Conservation (phyloP, 2,113 vertebrate genomes). For the Tachysurus fulvidraco region DNA sequence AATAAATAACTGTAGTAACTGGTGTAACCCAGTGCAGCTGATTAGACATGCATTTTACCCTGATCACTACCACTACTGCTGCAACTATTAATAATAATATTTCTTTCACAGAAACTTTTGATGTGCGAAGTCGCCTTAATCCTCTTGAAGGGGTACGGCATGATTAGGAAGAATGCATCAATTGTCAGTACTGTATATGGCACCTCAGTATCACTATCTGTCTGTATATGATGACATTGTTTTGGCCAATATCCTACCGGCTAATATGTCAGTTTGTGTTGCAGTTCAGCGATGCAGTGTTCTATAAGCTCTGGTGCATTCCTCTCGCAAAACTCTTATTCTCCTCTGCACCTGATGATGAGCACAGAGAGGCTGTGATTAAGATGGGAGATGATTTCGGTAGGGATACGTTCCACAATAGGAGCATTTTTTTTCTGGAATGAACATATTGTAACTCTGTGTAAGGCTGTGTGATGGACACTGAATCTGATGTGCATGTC, state of each 20-base stretch:
- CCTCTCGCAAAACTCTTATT: neutral
- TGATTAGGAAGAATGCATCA: neutral
- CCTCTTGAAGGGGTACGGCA: neutral
- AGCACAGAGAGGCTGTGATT: neutral
- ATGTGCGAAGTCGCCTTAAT: neutral
- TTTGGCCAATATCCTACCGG: neutral
- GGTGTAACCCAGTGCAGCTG: too few species aligned
- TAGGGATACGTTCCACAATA: neutral
- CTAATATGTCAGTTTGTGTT: neutral
- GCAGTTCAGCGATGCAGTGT: neutral
- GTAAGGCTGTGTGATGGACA: neutral
- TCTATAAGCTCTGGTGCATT: neutral
- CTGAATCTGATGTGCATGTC: neutral
- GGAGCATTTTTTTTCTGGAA: neutral
- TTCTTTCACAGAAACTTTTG: constrained; percentile 1
- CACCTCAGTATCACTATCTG: neutral
- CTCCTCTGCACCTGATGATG: neutral
- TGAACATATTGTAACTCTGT: neutral
- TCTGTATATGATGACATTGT: neutral
- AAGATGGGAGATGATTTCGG: constrained; percentile 11
- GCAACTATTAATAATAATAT: neutral
- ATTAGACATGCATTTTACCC: too few species aligned
- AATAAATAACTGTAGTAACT: neutral
- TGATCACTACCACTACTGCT: neutral
- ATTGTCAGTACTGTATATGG: neutral